Percentiles rank a stretch among this genome's conserved stretches.
phyloP scores from a whole-genome alignment of 2,113 vertebrate genomes.

The Thermophis baileyi region DNA sequence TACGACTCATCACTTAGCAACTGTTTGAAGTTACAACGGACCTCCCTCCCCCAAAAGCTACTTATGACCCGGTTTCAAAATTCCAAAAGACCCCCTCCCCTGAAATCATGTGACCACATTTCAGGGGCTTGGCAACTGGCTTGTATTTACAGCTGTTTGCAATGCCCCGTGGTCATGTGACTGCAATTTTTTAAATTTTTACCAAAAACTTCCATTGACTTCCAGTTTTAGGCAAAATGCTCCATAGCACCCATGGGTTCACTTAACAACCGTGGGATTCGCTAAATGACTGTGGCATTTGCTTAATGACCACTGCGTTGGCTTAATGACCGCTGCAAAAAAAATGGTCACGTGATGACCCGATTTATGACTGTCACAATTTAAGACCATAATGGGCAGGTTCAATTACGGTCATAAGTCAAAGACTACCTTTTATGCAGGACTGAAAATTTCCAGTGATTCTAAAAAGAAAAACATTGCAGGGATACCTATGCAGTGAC shows the following conservation, averaged over 20 bases:
- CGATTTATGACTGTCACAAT: background rate
- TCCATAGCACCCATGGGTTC: background rate
- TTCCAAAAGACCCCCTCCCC: background rate
- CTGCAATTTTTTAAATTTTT: background rate
- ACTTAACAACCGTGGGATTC: background rate
- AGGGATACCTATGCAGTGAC: background rate
- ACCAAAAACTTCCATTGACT: background rate
- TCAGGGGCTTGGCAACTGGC: background rate
- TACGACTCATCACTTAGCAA: background rate
- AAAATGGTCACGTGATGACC: background rate
- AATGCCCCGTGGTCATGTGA: background rate
- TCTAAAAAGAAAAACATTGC: background rate
- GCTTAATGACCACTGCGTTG: too few species aligned
- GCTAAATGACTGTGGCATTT: background rate
- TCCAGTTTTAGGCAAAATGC: background rate
- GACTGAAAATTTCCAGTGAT: background rate
- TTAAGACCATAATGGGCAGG: background rate
- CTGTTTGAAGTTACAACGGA: background rate
- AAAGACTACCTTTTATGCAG: background rate
- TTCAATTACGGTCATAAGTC: background rate
- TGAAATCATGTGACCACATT: background rate
- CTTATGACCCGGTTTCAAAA: background rate
- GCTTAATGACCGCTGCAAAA: background rate
- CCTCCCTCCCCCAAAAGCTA: too few species aligned
- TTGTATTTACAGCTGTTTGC: background rate